Conservation (phyloP, 1,140 invertebrate species). For the Batillaria attramentaria region DNA sequence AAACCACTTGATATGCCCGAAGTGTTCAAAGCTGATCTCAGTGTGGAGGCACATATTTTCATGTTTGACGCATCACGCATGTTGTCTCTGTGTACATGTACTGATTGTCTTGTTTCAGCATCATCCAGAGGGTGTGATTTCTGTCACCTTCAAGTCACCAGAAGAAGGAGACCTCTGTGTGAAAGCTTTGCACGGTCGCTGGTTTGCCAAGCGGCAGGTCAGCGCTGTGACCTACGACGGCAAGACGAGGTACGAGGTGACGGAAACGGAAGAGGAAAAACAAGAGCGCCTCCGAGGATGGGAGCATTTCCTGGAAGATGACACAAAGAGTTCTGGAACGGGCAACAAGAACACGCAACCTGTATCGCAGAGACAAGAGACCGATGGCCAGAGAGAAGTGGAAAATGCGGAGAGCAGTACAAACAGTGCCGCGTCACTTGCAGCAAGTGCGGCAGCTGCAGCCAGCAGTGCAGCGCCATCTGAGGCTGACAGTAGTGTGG, state of each 20-base stretch:
- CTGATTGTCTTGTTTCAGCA: conserved; percentile 76
- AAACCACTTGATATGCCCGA: no score
- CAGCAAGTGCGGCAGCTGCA: neutral
- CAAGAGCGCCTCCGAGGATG: conserved; percentile 88
- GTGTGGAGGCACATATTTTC: no score
- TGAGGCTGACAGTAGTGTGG: neutral
- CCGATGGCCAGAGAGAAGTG: neutral
- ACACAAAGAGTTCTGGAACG: neutral
- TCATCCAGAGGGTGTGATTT: conserved; percentile 88
- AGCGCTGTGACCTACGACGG: conserved; percentile 95
- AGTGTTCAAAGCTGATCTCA: no score
- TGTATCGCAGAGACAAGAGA: neutral
- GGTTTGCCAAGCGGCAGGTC: conserved; percentile 87
- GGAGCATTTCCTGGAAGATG: conserved; percentile 80
- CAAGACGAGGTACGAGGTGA: conserved; percentile 92
- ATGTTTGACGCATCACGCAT: no score
- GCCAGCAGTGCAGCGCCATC: neutral
- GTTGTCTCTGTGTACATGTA: no score
- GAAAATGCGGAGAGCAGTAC: neutral
- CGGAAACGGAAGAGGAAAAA: conserved; percentile 91
- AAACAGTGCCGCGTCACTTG: neutral
- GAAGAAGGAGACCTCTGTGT: conserved; percentile 94
- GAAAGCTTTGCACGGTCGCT: conserved; percentile 89
- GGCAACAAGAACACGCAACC: neutral
- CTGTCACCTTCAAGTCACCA: conserved; percentile 90